These are phyloP conservation scores for Megathymus violae DNA, from an alignment of 1,140 invertebrate species.

Conservation along the genomic window DNA sequence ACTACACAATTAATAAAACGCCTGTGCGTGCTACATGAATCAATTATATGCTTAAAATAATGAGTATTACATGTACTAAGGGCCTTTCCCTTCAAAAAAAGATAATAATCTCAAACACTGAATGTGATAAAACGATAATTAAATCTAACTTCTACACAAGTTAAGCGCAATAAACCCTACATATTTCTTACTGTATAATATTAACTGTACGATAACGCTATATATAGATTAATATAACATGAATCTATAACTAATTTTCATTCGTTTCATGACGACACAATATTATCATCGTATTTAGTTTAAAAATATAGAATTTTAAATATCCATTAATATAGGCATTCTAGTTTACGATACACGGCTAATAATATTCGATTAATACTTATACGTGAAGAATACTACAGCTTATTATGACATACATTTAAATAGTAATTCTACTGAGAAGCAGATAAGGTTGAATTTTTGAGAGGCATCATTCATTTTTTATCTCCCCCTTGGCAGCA, in stretches of 20 bases:
- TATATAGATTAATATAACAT: conserved; percentile 36
- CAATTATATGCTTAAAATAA: conserved; percentile 58
- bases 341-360: conserved; percentile 36
- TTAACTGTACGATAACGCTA: conserved; percentile 41
- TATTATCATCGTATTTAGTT: conserved; percentile 44
- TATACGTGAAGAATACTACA: conserved; percentile 37
- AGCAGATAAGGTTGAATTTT: conserved; percentile 19
- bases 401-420: conserved; percentile 39
- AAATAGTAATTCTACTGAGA: conserved; percentile 3
- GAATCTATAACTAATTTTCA: conserved; percentile 30
- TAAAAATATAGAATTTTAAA: conserved; percentile 49
- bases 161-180: conserved; percentile 38
- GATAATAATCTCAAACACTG: conserved; percentile 58
- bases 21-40: conserved; percentile 56
- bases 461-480: conserved; percentile 38
- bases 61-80: conserved; percentile 79
- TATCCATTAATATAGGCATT: conserved; percentile 40
- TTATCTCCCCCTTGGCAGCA: conserved; percentile 64
- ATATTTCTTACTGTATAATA: conserved; percentile 34
- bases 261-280: conserved; percentile 73
- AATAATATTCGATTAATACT: conserved; percentile 42
- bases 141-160: conserved; percentile 35
- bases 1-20: conserved; percentile 52
- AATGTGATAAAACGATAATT: conserved; percentile 64
- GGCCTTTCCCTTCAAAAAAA: conserved; percentile 44